Conservation (phyloP, 2,888 invertebrate genomes). For the Busseola fusca region DNA sequence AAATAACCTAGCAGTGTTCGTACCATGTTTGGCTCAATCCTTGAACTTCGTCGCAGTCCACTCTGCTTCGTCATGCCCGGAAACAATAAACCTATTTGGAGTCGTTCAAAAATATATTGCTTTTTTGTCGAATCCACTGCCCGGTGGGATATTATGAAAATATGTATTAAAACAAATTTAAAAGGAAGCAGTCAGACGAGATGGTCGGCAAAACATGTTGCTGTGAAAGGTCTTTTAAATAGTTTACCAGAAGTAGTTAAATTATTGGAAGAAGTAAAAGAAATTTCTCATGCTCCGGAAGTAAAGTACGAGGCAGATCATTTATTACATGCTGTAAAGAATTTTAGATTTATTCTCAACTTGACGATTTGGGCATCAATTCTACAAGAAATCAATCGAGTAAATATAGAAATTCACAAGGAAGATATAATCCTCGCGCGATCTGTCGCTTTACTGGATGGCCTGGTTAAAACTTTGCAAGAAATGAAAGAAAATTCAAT, state of each 20-base stretch:
- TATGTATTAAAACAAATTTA: constrained; percentile 1
- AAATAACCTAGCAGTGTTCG: not conserved
- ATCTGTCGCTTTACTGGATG: not conserved
- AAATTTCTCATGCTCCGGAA: not conserved
- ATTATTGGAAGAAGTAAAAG: not conserved
- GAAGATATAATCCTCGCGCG: not conserved
- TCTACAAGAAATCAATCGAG: constrained; percentile 1
- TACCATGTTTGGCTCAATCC: constrained; percentile 2
- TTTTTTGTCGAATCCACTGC: constrained; percentile 34
- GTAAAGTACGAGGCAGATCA: not conserved
- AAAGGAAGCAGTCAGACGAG: constrained; percentile 49
- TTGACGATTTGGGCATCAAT: not conserved
- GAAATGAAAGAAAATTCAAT: not conserved
- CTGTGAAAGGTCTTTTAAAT: constrained; percentile 29
- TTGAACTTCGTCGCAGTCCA: not conserved
- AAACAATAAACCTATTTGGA: constrained; percentile 57
- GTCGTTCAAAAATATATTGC: constrained; percentile 51
- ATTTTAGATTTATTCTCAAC: not conserved
- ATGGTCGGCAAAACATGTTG: constrained; percentile 56
- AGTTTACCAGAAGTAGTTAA: not conserved
- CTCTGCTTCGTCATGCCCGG: not conserved
- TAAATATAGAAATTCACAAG: not conserved
- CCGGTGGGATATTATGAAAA: not conserved
- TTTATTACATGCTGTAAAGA: not conserved
- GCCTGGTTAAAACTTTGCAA: not conserved